phyloP scores from a whole-genome alignment of 2,888 invertebrate genomes.

The Conomelus anceps region DNA sequence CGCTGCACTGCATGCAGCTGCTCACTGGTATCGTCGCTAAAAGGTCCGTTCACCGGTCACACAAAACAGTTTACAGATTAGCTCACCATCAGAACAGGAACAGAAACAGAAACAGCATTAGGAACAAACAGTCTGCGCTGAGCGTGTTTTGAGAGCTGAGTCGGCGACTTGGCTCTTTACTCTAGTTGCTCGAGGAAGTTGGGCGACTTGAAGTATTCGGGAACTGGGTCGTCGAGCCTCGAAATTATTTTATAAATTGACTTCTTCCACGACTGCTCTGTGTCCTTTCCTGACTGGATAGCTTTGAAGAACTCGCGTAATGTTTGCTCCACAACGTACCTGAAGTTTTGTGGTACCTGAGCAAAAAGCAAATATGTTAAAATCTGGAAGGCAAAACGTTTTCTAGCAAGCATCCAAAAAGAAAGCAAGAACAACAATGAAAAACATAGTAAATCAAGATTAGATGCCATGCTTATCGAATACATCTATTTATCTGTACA shows the following conservation, averaged over 20 bases:
- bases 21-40: neutral
- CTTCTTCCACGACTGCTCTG: constrained; percentile 99
- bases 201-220: constrained; percentile 99
- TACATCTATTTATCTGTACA: neutral
- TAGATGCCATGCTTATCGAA: neutral
- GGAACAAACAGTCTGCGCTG: neutral
- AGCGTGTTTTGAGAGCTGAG: neutral
- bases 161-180: constrained; percentile 47
- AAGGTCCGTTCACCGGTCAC: constrained; percentile 10
- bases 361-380: neutral
- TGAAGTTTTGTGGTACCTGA: constrained; percentile 96
- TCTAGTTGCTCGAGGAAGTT: constrained; percentile 98
- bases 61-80: constrained; percentile 33
- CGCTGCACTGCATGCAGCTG: neutral
- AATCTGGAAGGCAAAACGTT: neutral
- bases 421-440: neutral
- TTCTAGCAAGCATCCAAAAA: neutral
- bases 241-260: constrained; percentile 99
- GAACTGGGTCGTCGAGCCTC: constrained; percentile 95
- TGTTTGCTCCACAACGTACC: constrained; percentile 95
- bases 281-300: constrained; percentile 91
- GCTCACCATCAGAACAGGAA: neutral
- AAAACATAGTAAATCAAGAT: neutral
- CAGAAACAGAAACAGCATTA: neutral
- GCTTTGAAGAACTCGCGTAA: constrained; percentile 98